These are phyloP conservation scores for Meloe dianella DNA, from an alignment of 2,888 invertebrate species.

Conservation along the genomic window DNA sequence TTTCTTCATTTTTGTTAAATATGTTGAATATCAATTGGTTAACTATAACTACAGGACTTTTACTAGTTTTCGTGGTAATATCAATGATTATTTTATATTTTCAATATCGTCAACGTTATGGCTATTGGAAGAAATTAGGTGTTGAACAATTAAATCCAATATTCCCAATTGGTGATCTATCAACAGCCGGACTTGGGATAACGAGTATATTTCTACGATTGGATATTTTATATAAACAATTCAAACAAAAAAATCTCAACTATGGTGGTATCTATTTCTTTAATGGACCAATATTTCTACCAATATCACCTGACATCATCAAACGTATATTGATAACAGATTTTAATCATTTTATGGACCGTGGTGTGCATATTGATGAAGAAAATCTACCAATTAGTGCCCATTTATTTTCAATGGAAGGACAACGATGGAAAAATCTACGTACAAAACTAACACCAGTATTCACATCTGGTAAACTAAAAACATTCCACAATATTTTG, in stretches of 20 bases:
- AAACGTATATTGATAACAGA: slow-evolving; percentile 44
- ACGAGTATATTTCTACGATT: slow-evolving; percentile 18
- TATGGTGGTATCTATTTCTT: slow-evolving; percentile 36
- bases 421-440: slow-evolving; percentile 23
- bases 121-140: slow-evolving; percentile 25
- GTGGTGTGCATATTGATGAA: slow-evolving; percentile 25
- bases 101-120: slow-evolving; percentile 23
- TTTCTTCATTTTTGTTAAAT: too few species aligned
- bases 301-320: slow-evolving; percentile 44
- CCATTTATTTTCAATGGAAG: slow-evolving; percentile 27
- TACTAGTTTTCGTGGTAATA: not conserved
- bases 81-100: slow-evolving; percentile 10
- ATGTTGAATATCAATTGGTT: too few species aligned
- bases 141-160: slow-evolving; percentile 17
- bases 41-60: not conserved
- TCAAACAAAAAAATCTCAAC: slow-evolving; percentile 30
- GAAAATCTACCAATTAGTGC: slow-evolving; percentile 21
- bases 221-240: slow-evolving; percentile 27
- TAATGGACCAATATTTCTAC: slow-evolving; percentile 37
- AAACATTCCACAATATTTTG: slow-evolving; percentile 24
- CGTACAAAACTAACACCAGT: slow-evolving; percentile 21
- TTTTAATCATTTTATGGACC: slow-evolving; percentile 41
- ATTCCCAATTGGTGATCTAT: slow-evolving; percentile 23
- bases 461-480: slow-evolving; percentile 29
- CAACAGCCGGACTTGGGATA: slow-evolving; percentile 14